These are phyloP conservation scores for Heterohyrax brucei DNA, from an alignment of 2,797 vertebrate genomes.

Conservation along the genomic window DNA sequence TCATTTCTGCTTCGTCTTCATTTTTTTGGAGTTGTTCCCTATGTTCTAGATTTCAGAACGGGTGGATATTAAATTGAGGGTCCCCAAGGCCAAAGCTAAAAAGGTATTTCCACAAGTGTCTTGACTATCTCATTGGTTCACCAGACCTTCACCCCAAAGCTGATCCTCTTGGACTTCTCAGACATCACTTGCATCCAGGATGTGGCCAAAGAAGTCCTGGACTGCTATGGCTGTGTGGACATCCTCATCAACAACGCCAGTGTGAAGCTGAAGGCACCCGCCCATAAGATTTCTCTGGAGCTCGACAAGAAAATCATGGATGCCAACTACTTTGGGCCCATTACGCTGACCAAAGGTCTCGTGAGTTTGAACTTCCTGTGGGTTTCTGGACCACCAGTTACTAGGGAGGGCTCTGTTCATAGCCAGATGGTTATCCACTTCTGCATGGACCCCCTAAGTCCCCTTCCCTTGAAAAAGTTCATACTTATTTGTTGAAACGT, in stretches of 20 bases:
- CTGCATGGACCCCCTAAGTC: not conserved
- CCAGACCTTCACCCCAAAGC: slow-evolving; percentile 96
- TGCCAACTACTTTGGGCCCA: slow-evolving; percentile 97
- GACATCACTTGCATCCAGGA: slow-evolving; percentile 95
- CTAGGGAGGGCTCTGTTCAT: not conserved
- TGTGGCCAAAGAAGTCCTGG: slow-evolving; percentile 94
- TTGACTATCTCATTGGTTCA: slow-evolving; percentile 68
- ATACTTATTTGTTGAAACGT: not conserved
- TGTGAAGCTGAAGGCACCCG: slow-evolving; percentile 96
- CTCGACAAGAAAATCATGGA: slow-evolving; percentile 98
- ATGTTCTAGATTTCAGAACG: not conserved
- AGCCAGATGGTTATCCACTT: not conserved
- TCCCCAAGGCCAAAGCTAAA: not conserved
- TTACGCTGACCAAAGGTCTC: slow-evolving; percentile 96
- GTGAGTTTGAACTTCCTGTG: not conserved
- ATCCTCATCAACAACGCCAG: slow-evolving; percentile 97
- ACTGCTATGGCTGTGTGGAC: slow-evolving; percentile 97
- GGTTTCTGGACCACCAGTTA: not conserved
- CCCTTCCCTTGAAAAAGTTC: not conserved
- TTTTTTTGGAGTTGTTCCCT: not conserved
- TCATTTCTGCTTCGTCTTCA: not conserved
- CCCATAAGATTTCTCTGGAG: slow-evolving; percentile 95
- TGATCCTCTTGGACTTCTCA: slow-evolving; percentile 96
- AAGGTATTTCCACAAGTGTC: not conserved
- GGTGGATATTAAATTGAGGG: not conserved